Base-by-base conservation (phyloP, 1,140 invertebrate species). In the Laupala kohalensis region DNA sequence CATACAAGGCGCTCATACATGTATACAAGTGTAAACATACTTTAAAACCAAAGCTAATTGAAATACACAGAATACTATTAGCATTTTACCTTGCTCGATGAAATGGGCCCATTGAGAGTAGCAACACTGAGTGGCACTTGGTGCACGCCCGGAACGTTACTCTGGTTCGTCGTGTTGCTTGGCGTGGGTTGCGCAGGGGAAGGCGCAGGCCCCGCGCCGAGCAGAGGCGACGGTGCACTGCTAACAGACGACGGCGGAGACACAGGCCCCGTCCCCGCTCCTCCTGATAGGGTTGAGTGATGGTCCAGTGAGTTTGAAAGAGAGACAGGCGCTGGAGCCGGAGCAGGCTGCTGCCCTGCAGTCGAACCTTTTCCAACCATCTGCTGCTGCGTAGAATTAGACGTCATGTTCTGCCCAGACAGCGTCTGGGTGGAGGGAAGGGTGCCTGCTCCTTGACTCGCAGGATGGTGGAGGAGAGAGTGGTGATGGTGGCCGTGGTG, bases 231-330 rank as follows among this genome's bases (percentile, higher is more conserved):
- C 23, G 76, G 71, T 24, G 74, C 73, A 69, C 71, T 73, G 70
- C 75, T 77, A n/a, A 78, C 74, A 9, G 76, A 74, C 27, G 75
- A 75, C 15, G 77, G 73, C 66, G 76, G 73, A 37, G 77, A 74
- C 24, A 73, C 73, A 62, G 67, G 67, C 24, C 23, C 67, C 25
- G 64, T 30, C 37, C 37, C 37, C 37, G 29, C n/a, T 66, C 12
- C 9, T 9, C 26, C 64, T 66, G 23, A 25, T 13, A 23, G 71
- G 64, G 23, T 73, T 72, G 62, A 75, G 74, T 75, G 72, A 74
- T 76, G 71, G 12, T 71, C 70, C 37, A 71, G 23, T 6, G 70
- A 71, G 63, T 71, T 71, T 25, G 63, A 26, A 24, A 65, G 70
- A 64, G 74, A 68, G 71, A 72, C 73, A 73, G 74, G 69, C 77